Conservation (phyloP, 2,113 vertebrate species). For the Erythrocercus mccallii region DNA sequence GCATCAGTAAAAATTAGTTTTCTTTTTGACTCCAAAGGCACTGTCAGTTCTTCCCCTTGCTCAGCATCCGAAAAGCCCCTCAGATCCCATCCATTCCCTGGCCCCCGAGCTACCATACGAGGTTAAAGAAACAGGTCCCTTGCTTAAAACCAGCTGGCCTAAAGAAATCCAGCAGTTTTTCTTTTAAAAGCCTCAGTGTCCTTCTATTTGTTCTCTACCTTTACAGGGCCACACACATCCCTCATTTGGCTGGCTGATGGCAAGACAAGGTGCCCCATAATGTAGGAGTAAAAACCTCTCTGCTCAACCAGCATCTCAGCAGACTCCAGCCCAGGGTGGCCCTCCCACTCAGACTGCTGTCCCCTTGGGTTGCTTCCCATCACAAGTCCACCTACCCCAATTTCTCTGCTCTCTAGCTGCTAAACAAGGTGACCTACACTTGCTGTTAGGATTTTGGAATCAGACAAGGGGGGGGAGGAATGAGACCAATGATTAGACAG, state of each 20-base stretch:
- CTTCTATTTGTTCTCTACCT: background rate
- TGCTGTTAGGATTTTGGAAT: background rate
- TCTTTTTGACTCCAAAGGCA: background rate
- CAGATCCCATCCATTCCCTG: background rate
- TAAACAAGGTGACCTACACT: slow-evolving; percentile 17
- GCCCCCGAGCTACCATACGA: background rate
- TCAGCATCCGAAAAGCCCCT: background rate
- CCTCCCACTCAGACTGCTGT: background rate
- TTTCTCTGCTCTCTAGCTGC: background rate
- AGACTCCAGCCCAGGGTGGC: background rate
- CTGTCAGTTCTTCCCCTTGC: background rate
- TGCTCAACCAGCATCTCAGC: background rate
- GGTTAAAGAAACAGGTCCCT: background rate
- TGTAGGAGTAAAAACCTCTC: background rate
- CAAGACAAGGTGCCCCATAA: background rate
- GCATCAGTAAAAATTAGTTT: background rate
- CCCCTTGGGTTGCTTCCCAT: background rate
- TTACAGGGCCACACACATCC: background rate
- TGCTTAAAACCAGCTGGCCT: background rate
- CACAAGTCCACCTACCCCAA: background rate
- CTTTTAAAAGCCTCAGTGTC: background rate
- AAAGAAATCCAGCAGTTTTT: background rate
- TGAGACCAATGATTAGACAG: background rate
- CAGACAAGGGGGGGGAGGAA: background rate
- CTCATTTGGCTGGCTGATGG: background rate